Conservation (phyloP, 2,797 vertebrate genomes). For the Rachycentron canadum region DNA sequence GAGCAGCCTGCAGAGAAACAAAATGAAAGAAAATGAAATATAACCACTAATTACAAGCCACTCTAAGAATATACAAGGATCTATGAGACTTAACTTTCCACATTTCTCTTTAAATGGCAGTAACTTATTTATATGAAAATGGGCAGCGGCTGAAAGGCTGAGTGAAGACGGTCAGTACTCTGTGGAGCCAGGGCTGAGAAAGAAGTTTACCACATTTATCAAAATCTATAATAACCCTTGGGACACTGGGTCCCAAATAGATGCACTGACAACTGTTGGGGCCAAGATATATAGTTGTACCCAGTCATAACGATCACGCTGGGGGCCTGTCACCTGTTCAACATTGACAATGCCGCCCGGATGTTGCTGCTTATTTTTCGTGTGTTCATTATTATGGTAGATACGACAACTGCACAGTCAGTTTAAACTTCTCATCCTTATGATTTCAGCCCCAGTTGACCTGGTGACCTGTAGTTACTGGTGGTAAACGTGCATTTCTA, state of each 20-base stretch:
- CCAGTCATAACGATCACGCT: no score
- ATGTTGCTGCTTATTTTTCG: no score
- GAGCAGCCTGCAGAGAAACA: slow-evolving; percentile 57
- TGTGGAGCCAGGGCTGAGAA: background rate
- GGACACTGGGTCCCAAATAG: background rate
- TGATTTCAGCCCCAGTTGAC: no score
- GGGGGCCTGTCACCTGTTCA: no score
- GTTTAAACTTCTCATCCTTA: no score
- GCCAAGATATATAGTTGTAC: no score
- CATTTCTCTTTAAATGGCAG: background rate
- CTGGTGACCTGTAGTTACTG: no score
- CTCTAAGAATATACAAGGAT: background rate
- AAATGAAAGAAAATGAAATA: background rate
- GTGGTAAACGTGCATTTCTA: no score
- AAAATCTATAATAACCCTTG: background rate
- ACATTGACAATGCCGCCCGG: no score
- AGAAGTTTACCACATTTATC: background rate
- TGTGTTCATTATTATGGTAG: no score
- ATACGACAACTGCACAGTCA: no score
- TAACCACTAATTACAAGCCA: background rate
- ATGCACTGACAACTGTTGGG: no score
- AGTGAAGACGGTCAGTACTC: background rate
- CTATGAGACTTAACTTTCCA: background rate
- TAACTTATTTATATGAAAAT: background rate
- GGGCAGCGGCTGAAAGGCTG: background rate